phyloP scores from a whole-genome alignment of 2,888 invertebrate genomes.

The Heliconius sara region DNA sequence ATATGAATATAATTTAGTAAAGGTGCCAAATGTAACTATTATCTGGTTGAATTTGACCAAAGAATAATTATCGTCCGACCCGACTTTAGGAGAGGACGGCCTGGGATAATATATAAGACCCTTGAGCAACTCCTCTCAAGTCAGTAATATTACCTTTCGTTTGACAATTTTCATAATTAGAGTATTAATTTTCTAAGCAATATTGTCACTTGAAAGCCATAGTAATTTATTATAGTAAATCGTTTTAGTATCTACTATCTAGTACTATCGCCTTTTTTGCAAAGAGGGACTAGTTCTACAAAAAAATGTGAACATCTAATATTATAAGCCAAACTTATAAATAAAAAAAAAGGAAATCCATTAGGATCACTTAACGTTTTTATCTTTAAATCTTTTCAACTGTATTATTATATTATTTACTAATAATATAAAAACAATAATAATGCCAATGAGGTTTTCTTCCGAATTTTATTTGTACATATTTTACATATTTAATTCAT shows the following conservation, averaged over 20 bases:
- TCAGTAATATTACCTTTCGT: slow-evolving; percentile 34
- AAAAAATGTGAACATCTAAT: too few species aligned
- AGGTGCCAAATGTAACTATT: slow-evolving; percentile 25
- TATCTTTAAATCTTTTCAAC: too few species aligned
- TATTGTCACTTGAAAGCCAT: not conserved
- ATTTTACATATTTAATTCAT: not conserved
- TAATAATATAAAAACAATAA: too few species aligned
- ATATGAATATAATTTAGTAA: slow-evolving; percentile 1
- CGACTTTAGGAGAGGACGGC: slow-evolving; percentile 23
- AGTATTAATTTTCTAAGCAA: not conserved
- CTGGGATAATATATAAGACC: slow-evolving; percentile 38
- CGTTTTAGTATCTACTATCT: too few species aligned
- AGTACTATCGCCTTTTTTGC: not conserved
- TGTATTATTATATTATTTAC: too few species aligned
- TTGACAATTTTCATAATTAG: slow-evolving; percentile 31
- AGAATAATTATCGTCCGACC: slow-evolving; percentile 36
- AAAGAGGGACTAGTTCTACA: not conserved
- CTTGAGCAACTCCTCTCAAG: slow-evolving; percentile 37
- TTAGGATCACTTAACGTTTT: too few species aligned
- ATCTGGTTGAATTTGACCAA: slow-evolving; percentile 23
- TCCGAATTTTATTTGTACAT: not conserved
- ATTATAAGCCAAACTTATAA: too few species aligned
- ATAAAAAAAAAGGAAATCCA: too few species aligned
- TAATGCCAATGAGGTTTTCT: not conserved
- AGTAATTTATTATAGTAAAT: not conserved